Base-by-base conservation (phyloP, 2,113 vertebrate species). In the Rhizomys pruinosus region DNA sequence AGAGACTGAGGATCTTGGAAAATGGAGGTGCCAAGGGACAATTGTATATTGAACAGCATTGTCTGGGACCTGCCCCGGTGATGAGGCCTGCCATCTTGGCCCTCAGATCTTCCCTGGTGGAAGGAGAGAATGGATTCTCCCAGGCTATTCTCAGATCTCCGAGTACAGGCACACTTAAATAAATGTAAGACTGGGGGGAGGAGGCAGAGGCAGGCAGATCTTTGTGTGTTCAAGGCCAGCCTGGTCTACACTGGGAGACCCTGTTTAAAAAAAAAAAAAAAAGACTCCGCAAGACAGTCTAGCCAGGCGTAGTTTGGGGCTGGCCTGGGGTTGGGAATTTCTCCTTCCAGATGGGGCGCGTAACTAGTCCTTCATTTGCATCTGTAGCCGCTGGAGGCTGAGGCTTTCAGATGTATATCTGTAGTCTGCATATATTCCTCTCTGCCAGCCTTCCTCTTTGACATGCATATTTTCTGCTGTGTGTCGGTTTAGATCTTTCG, bases 381-480 rank as follows among this genome's bases (percentile, higher is more conserved):
- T 6, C 47, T 52, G 6, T 11, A 0, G 3, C 1, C 32, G 13
- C 44, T 8, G 15, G 3, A n/a, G 63, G 29, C 39, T 27, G 9
- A 5, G 25, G 79, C 68, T 82, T 85, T 85, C 44, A 69, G 42
- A 69, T 85, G 44, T 7, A 23, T 6, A 69, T 69, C 64, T 85
- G 16, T 55, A 29, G 52, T 55, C 64, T 69, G 64, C 82, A 55
- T 85, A 85, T 47, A 34, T 55, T 55, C 34, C 27, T 47, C 39
- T 64, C 22, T 82, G 25, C 16, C 1, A 16, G 1, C 32, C 77
- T 80, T 25, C 37, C 22, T 37, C 47, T 39, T n/a, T 59, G n/a
- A 17, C 22, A 8, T 5, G 7, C n/a, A 0, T 1, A 23, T 11
- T 44, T 47, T 37, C 22, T 37, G 22, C 0, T 4, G 0, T 16